Base-by-base conservation (phyloP, 2,797 vertebrate genomes). In the Poecilia picta region DNA sequence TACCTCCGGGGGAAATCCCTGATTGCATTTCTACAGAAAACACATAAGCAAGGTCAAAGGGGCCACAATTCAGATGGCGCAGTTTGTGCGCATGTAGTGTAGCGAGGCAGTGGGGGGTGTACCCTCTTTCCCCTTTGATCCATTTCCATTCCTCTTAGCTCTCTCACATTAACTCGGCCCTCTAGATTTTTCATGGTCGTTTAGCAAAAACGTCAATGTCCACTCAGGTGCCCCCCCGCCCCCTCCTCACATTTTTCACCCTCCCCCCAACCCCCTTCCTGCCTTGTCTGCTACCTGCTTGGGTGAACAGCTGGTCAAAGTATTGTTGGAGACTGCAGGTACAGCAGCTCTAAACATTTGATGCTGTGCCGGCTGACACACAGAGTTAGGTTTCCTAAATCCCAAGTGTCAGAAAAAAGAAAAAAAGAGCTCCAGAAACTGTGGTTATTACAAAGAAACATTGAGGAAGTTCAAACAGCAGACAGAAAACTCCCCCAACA, bases 11-110 rank as follows among this genome's bases (percentile, higher is more conserved):
- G 93, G 89, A 94, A 89, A 94, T 89, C 88, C 93, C 85, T 81
- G 82, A 92, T 91, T 88, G 89, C 89, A 80, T 76, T 78, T 84
- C 87, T 82, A 90, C 90, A 88, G 84, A 91, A 95, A 94, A 93
- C 87, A 81, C 89, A 91, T 89, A 90, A 85, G 85, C 86, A 88
- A 90, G 89, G 92, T 92, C 68, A 83, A 25, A 49, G 72, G 76
- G 85, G 75, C 81, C 20, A 11, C 72, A 72, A 75, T 87, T 87
- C 77, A 76, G 76, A 53, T n/a, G 45, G 23, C 25, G 49, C 25
- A 43, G 55, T 13, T 71, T 73, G 74, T 47, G 57, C 36, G 43
- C 16, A 36, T 20, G 41, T 6, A 28, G 20, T 73, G 46, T 45
- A 66, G 41, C 25, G 20, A 43, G 31, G 20, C 28, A 23, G 71